These are phyloP conservation scores for Apantesis nais DNA, from an alignment of 2,888 invertebrate genomes.

Conservation along the genomic window DNA sequence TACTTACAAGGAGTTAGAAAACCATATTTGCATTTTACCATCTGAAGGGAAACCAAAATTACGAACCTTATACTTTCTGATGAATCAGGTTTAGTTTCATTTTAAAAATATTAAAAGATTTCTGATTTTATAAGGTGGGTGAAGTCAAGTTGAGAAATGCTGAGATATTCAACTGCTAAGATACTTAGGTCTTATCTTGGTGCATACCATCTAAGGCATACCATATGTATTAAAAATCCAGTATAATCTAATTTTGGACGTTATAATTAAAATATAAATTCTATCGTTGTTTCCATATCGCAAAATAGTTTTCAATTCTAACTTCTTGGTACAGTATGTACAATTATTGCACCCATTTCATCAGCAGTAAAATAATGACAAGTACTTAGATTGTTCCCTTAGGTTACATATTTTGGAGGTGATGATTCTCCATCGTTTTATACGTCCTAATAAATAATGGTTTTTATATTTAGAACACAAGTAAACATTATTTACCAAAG, in stretches of 20 bases:
- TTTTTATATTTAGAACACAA: slow-evolving; percentile 32
- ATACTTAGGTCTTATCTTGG: too few relatives aligned
- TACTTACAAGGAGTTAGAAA: slow-evolving; percentile 14
- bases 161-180: background rate
- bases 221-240: too few relatives aligned
- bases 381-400: slow-evolving; percentile 45
- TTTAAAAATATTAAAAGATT: background rate
- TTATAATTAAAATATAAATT: background rate
- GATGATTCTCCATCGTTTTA: slow-evolving; percentile 50
- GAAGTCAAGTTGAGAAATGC: background rate
- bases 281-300: background rate
- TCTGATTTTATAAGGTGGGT: background rate
- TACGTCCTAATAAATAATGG: slow-evolving; percentile 44
- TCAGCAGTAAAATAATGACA: slow-evolving; percentile 31
- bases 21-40: background rate
- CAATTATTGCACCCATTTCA: slow-evolving; percentile 34
- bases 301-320: background rate
- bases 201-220: too few relatives aligned
- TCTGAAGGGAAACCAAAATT: background rate
- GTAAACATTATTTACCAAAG: slow-evolving; percentile 49
- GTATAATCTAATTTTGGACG: background rate
- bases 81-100: background rate
- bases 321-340: slow-evolving; percentile 10
- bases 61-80: background rate
- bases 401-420: slow-evolving; percentile 47